Percentiles rank a stretch among this genome's conserved stretches.
These are phyloP conservation scores for Conops quadrifasciatus DNA, from an alignment of 2,888 invertebrate genomes.

Conservation along the genomic window DNA sequence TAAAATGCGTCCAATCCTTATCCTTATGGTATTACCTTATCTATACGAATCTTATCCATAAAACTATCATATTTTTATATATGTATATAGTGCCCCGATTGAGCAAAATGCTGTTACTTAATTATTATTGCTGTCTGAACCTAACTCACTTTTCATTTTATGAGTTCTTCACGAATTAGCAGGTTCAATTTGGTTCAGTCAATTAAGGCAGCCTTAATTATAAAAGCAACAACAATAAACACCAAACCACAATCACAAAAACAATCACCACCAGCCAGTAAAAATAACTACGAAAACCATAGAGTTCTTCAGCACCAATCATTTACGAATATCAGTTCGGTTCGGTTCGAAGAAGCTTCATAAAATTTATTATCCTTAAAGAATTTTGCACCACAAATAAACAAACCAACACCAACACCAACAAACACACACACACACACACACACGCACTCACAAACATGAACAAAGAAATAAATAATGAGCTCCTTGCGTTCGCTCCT, in stretches of 20 bases:
- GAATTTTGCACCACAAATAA: neutral
- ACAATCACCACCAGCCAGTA: neutral
- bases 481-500: too few relatives aligned
- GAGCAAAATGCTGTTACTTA: too few relatives aligned
- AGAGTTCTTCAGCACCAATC: too few relatives aligned
- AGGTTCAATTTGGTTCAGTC: slow-evolving; percentile 5
- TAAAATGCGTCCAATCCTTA: too few relatives aligned
- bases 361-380: slow-evolving; percentile 13
- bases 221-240: neutral
- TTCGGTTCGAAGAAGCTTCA: neutral
- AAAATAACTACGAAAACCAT: too few relatives aligned
- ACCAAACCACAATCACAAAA: neutral
- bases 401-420: neutral
- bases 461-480: too few relatives aligned
- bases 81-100: too few relatives aligned
- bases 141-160: neutral
- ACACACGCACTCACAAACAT: too few relatives aligned
- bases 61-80: too few relatives aligned
- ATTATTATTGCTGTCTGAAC: neutral
- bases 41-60: too few relatives aligned
- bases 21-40: too few relatives aligned
- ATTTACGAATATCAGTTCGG: neutral
- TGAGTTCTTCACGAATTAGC: slow-evolving; percentile 1
- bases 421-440: too few relatives aligned
- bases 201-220: slow-evolving; percentile 1